These are phyloP conservation scores for Pantherophis alleghaniensis DNA, from an alignment of 2,797 vertebrate genomes.

Conservation along the genomic window DNA sequence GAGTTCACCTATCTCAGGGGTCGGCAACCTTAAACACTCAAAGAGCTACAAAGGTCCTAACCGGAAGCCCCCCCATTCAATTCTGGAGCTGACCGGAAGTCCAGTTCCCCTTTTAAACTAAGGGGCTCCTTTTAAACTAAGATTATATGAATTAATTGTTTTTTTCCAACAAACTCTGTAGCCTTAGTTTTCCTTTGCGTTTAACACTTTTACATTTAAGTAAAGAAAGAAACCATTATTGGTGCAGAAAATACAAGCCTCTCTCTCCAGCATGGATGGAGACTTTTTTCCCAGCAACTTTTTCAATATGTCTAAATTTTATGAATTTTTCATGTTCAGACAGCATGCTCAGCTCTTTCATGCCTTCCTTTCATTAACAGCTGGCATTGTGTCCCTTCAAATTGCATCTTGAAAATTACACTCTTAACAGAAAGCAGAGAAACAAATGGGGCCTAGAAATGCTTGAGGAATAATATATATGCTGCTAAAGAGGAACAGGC, in stretches of 20 bases:
- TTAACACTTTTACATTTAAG: neutral
- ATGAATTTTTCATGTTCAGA: neutral
- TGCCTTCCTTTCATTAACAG: neutral
- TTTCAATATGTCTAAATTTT: constrained; percentile 5
- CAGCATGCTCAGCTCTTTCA: constrained; percentile 4
- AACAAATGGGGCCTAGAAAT: neutral
- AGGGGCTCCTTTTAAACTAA: neutral
- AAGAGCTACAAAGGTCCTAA: too few species aligned
- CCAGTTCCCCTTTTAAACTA: neutral
- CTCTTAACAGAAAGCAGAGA: neutral
- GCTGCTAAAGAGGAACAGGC: neutral
- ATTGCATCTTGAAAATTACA: neutral
- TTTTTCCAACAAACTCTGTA: neutral
- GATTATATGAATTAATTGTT: neutral
- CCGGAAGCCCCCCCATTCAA: too few species aligned
- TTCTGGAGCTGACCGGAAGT: too few species aligned
- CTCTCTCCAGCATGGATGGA: neutral
- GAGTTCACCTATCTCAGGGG: neutral
- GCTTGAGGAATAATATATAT: neutral
- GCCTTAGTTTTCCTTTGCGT: neutral
- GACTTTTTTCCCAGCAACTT: neutral
- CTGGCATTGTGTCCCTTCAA: neutral
- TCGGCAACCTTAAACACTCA: too few species aligned
- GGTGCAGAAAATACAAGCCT: neutral
- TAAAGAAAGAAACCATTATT: neutral